phyloP scores from a whole-genome alignment of 2,113 vertebrate genomes.

The Heptranchias perlo region DNA sequence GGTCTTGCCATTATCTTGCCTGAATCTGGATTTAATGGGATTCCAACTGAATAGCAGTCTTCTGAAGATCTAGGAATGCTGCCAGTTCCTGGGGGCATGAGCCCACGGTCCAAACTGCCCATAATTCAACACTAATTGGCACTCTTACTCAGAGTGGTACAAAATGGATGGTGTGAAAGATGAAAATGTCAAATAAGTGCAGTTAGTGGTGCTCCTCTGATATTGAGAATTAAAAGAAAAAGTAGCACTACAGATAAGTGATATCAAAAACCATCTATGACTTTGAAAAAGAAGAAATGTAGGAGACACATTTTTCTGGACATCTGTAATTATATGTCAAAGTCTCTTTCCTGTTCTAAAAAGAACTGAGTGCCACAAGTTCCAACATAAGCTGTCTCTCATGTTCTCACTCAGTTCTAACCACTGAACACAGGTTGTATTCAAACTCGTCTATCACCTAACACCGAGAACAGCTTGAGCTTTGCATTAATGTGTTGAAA shows the following conservation, averaged over 20 bases:
- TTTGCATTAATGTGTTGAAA: neutral
- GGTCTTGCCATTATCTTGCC: constrained; percentile 9
- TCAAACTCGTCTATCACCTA: neutral
- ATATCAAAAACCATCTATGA: neutral
- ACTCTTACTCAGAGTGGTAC: neutral
- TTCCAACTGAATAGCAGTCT: constrained; percentile 16
- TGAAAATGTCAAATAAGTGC: constrained; percentile 21
- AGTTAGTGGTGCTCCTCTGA: constrained; percentile 19
- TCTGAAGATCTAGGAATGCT: constrained; percentile 12
- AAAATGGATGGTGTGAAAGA: constrained; percentile 22
- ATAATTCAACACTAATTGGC: constrained; percentile 34
- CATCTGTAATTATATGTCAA: neutral
- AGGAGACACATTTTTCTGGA: neutral
- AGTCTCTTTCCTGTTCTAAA: neutral
- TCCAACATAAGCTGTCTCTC: neutral
- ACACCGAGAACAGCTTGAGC: neutral
- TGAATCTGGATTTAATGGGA: constrained; percentile 18
- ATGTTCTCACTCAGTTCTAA: neutral
- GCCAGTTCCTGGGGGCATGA: constrained; percentile 29
- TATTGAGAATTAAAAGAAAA: constrained; percentile 1
- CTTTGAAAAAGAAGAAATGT: constrained; percentile 9
- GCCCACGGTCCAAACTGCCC: neutral
- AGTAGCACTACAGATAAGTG: neutral
- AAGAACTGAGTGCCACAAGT: neutral
- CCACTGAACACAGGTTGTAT: neutral